Evolutionary conservation across 2,888 invertebrate species (phyloP), one percentile per base, ranked within the genome.

Genomic region (Ochropleura plecta): DNA sequence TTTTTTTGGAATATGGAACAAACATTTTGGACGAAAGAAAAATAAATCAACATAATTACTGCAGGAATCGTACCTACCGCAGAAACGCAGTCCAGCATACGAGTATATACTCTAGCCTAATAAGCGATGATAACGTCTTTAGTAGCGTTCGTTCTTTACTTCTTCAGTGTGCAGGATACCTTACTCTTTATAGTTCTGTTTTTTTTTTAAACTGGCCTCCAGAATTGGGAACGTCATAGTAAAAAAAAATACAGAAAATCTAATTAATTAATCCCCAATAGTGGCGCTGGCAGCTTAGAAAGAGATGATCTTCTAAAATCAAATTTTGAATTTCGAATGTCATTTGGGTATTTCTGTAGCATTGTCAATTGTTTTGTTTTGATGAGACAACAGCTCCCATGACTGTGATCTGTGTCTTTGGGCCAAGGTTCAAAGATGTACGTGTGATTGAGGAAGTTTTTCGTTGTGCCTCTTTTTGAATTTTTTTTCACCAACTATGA

Each of bases 351-450:
- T 20, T 6, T 18, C n/a, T 53, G 40, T 48, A 5, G n/a, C 12
- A 14, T 44, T 48, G 68, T 69, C 62, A 76, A 55, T 68, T 44
- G 49, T 63, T 44, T 55, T 44, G 0, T 68, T 76, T 55, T 69
- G 62, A 76, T 49, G 55, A 40, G 42, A 69, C 55, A 62, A 3
- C 62, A 68, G 18, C 69, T 63, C 10, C 68, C 76, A 55, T 68
- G 49, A 59, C 14, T 46, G 51, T 65, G 42, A 60, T 40, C 62
- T 69, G 63, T 69, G 76, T 57, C 49, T 76, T 68, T 69, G 55
- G 69, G 77, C 30, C 76, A 76, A 70, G 70, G 77, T 70, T 63
- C 77, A 20, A 18, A 76, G 77, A 70, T 77, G 14, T 14, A 76
- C 76, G 69, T 77, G 77, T 9, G 69, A 77, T 69, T 44, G 55